Evolutionary conservation across 2,888 invertebrate genomes (phyloP).

Genomic region (Eilema griseolum): DNA sequence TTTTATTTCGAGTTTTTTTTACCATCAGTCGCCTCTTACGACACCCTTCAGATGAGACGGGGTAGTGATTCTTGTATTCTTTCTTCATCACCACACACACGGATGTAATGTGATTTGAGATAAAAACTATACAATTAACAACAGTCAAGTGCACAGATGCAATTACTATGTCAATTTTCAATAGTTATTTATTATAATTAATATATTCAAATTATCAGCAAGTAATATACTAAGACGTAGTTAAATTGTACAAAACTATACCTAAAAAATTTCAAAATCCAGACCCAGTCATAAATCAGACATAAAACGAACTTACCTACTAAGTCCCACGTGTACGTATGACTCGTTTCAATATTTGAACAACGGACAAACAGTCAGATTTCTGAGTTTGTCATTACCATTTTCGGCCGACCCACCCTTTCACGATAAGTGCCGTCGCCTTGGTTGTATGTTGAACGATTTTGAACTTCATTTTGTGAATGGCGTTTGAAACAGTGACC

Average conservation of each 20-base stretch:
- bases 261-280: neutral
- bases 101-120: no score
- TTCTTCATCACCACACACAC: no score
- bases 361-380: slow-evolving; percentile 71
- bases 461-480: slow-evolving; percentile 67
- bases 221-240: no score
- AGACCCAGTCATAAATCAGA: neutral
- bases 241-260: neutral
- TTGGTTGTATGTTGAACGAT: slow-evolving; percentile 71
- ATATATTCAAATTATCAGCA: no score
- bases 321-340: slow-evolving; percentile 29
- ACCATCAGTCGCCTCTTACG: no score
- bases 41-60: no score
- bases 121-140: no score
- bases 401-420: slow-evolving; percentile 77
- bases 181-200: no score
- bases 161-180: no score
- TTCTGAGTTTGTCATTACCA: slow-evolving; percentile 75
- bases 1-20: no score
- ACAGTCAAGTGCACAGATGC: no score
- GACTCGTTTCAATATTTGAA: slow-evolving; percentile 55
- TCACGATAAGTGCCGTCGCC: slow-evolving; percentile 67
- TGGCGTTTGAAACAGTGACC: slow-evolving; percentile 48
- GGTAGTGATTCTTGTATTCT: no score
- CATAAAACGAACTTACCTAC: slow-evolving; percentile 8